Percentiles rank a stretch among this genome's conserved stretches.
Evolutionary conservation across 2,113 vertebrate species (phyloP).

Genomic region (Fregetta grallaria): DNA sequence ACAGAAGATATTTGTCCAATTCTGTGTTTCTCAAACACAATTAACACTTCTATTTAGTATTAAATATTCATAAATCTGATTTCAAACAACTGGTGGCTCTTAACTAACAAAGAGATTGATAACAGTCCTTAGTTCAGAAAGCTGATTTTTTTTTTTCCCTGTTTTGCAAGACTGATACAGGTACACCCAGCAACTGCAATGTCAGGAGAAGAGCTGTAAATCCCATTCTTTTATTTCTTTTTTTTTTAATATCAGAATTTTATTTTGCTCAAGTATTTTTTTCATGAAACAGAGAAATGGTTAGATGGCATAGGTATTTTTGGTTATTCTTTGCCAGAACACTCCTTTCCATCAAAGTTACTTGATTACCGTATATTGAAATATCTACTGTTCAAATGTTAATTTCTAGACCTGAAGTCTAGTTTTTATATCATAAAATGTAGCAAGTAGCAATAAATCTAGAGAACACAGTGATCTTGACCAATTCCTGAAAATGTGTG

Average conservation of each 20-base stretch:
- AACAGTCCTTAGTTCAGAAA: not conserved
- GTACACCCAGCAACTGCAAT: not conserved
- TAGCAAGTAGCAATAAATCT: not conserved
- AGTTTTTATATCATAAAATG: not conserved
- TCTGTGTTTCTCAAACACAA: not conserved
- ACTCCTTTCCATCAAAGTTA: not conserved
- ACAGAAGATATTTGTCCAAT: not conserved
- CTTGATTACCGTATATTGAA: not conserved
- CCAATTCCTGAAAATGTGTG: not conserved
- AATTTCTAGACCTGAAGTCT: not conserved
- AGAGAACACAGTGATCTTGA: not conserved
- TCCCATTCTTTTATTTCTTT: not conserved
- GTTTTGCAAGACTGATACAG: not conserved
- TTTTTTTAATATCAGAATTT: not conserved
- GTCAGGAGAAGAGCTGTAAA: not conserved
- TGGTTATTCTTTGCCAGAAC: not conserved
- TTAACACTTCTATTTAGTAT: not conserved
- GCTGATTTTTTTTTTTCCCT: not conserved
- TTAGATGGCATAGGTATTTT: not conserved
- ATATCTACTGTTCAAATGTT: not conserved
- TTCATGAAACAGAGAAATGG: not conserved
- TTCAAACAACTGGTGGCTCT: not conserved
- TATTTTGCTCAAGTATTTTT: not conserved
- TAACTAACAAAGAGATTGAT: not conserved
- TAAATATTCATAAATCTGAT: conserved; percentile 45